A percentile compares a stretch with the other conserved stretches of the same genome.
phyloP scores from a whole-genome alignment of 2,888 invertebrate genomes.

The Buathra laborator region DNA sequence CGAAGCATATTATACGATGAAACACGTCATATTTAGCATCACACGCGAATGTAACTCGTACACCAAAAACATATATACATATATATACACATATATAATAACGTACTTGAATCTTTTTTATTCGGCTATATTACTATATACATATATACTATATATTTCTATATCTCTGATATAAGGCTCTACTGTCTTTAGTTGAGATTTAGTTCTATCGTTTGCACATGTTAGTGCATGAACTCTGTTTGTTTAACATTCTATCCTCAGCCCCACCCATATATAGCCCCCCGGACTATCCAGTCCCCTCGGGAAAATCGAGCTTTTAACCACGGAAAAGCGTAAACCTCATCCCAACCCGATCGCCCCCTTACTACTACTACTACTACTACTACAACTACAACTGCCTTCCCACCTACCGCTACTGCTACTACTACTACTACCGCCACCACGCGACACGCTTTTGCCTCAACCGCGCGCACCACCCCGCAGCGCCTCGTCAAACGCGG shows the following conservation, averaged over 20 bases:
- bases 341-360: slow-evolving; percentile 43
- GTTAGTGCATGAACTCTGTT: slow-evolving; percentile 85
- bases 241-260: slow-evolving; percentile 78
- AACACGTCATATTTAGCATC: slow-evolving; percentile 42
- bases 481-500: slow-evolving; percentile 70
- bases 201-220: slow-evolving; percentile 85
- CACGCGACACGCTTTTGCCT: slow-evolving; percentile 67
- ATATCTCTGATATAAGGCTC: slow-evolving; percentile 84
- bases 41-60: slow-evolving; percentile 54
- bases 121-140: slow-evolving; percentile 75
- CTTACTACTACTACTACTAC: slow-evolving; percentile 43
- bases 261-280: slow-evolving; percentile 42
- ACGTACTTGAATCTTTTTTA: slow-evolving; percentile 76
- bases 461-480: slow-evolving; percentile 55
- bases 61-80: slow-evolving; percentile 20
- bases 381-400: slow-evolving; percentile 2
- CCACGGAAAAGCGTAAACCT: slow-evolving; percentile 28
- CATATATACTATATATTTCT: slow-evolving; percentile 79
- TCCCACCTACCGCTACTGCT: slow-evolving; percentile 13
- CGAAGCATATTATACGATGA: slow-evolving; percentile 5
- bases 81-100: slow-evolving; percentile 61
- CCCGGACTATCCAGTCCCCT: slow-evolving; percentile 15
- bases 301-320: slow-evolving; percentile 48
- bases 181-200: slow-evolving; percentile 85
- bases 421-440: slow-evolving; percentile 45